Evolutionary conservation across 2,113 vertebrate species (phyloP).

Genomic region (Malaclemys terrapin): DNA sequence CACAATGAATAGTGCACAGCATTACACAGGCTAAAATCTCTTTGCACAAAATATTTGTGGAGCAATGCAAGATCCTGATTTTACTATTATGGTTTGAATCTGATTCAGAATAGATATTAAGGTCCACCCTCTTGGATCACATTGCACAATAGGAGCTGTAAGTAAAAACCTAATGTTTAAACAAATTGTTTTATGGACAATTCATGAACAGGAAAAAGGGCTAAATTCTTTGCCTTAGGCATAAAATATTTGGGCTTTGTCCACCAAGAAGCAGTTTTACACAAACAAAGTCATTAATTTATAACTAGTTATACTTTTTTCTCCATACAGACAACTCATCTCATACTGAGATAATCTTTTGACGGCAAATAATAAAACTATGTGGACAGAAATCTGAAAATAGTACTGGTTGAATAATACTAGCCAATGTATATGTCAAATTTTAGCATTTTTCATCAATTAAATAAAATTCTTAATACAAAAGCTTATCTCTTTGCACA

Average conservation of each 20-base stretch:
- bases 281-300: not conserved
- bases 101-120: not conserved
- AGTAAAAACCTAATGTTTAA: not conserved
- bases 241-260: not conserved
- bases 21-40: not conserved
- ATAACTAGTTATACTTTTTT: not conserved
- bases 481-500: slow-evolving; percentile 46
- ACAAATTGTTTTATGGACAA: not conserved
- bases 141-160: not conserved
- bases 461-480: not conserved
- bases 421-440: not conserved
- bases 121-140: not conserved
- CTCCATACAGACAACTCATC: not conserved
- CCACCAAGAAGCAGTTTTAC: not conserved
- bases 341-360: not conserved
- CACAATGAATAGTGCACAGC: not conserved
- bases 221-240: not conserved
- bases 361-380: no score
- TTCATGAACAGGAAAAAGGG: not conserved
- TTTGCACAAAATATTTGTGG: not conserved
- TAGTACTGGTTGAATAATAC: slow-evolving; percentile 1
- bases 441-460: not conserved
- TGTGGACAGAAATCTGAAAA: not conserved
- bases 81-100: not conserved
- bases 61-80: not conserved